Conservation (phyloP, 92 coral and sea anemone genomes). For the Parazoanthus darwini region DNA sequence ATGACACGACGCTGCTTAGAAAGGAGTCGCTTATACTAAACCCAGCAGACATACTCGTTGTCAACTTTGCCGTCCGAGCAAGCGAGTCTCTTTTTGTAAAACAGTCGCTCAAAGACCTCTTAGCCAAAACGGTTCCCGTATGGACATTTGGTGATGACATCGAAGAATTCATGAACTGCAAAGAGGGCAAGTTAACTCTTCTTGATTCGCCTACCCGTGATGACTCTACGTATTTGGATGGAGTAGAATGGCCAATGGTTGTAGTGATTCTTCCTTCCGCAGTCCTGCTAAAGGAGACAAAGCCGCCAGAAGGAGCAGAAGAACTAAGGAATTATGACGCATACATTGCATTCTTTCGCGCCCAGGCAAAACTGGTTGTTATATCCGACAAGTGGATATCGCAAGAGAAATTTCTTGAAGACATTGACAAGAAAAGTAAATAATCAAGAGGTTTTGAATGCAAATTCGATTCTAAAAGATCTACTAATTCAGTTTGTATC, state of each 20-base stretch:
- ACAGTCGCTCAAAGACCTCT: not conserved
- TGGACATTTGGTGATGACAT: not conserved
- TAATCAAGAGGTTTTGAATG: not conserved
- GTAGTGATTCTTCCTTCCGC: conserved; percentile 48
- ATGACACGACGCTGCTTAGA: not conserved
- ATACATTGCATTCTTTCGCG: conserved; percentile 59
- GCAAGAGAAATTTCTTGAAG: conserved; percentile 36
- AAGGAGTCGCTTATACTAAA: conserved; percentile 15
- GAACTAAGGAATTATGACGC: conserved; percentile 53
- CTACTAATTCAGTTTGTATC: too few relatives aligned
- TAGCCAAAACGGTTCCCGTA: not conserved
- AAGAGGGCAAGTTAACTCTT: conserved; percentile 9
- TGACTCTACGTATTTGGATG: conserved; percentile 45
- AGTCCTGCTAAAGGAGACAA: conserved; percentile 18
- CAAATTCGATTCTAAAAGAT: not conserved
- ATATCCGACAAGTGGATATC: conserved; percentile 54
- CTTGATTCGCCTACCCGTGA: conserved; percentile 40
- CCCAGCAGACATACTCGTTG: conserved; percentile 47
- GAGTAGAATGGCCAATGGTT: conserved; percentile 63
- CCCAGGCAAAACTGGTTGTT: conserved; percentile 54
- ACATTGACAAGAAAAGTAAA: conserved; percentile 18
- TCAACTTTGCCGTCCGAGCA: conserved; percentile 37
- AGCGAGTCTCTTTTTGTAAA: not conserved
- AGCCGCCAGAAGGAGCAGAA: conserved; percentile 10
- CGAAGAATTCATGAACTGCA: not conserved